phyloP scores from a whole-genome alignment of 2,888 invertebrate species.

The Rhopalosiphum nymphaeae region DNA sequence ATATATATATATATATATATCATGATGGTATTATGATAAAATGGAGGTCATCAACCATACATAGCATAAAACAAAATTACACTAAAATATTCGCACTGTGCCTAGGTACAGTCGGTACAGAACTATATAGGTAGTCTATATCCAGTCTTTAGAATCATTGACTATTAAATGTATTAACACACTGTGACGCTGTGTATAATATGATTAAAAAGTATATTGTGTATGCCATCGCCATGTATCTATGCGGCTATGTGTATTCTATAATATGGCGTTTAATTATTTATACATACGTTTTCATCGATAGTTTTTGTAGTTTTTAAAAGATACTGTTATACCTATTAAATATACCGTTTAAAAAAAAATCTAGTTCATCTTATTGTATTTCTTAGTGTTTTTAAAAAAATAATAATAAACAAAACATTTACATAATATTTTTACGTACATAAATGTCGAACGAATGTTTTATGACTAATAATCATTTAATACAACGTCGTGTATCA shows the following conservation, averaged over 20 bases:
- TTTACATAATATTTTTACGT: background rate
- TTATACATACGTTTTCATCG: background rate
- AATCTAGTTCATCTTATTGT: background rate
- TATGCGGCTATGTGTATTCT: background rate
- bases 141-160: background rate
- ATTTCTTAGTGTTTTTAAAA: background rate
- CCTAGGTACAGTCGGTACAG: background rate
- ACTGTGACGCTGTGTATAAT: background rate
- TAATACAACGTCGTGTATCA: background rate
- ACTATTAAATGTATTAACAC: background rate
- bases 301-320: background rate
- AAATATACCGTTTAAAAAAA: background rate
- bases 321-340: background rate
- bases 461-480: background rate
- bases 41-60: background rate
- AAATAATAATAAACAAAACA: background rate
- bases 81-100: background rate
- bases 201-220: background rate
- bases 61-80: background rate
- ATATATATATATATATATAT: background rate
- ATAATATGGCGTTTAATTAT: background rate
- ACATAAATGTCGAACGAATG: background rate
- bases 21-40: background rate
- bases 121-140: background rate
- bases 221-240: background rate